A percentile compares a stretch with the other conserved stretches of the same genome.
Conservation (phyloP, 2,888 invertebrate genomes). For the Cremastinae sp. region DNA sequence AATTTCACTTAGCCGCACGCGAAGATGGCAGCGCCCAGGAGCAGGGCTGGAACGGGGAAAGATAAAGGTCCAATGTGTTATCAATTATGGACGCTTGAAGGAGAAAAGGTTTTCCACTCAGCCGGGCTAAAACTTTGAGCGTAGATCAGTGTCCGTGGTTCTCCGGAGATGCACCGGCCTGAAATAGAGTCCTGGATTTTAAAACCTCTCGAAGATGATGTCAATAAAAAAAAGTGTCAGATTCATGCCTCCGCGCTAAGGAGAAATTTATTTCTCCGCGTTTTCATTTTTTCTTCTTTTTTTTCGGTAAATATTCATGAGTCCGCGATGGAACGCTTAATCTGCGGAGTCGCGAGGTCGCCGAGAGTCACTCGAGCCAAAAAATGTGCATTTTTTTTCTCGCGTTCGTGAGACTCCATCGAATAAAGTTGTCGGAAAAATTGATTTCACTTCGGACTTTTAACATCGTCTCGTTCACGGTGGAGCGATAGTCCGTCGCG, state of each 20-base stretch:
- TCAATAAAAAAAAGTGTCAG: background rate
- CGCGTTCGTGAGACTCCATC: no score
- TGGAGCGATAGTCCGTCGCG: background rate
- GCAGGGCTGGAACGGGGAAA: constrained; percentile 13
- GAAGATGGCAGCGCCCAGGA: no score
- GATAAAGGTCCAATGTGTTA: constrained; percentile 72
- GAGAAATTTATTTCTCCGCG: no score
- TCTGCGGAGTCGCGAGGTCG: constrained; percentile 21
- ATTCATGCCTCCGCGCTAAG: no score
- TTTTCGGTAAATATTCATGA: constrained; percentile 64
- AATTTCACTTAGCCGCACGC: constrained; percentile 73
- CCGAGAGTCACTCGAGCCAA: constrained; percentile 23
- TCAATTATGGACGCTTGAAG: constrained; percentile 67
- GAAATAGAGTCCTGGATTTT: background rate
- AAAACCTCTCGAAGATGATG: constrained; percentile 19
- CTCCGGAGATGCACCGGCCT: constrained; percentile 19
- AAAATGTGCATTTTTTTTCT: constrained; percentile 35
- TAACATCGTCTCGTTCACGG: background rate
- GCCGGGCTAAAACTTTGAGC: constrained; percentile 49
- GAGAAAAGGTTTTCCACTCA: constrained; percentile 58
- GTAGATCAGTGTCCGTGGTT: constrained; percentile 52
- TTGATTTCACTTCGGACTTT: background rate
- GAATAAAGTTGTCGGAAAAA: no score
- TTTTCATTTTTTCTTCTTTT: no score
- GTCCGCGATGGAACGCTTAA: constrained; percentile 60